Percentiles rank a stretch among this genome's conserved stretches.
phyloP scores from a whole-genome alignment of 1,140 invertebrate genomes.

The Apis laboriosa region DNA sequence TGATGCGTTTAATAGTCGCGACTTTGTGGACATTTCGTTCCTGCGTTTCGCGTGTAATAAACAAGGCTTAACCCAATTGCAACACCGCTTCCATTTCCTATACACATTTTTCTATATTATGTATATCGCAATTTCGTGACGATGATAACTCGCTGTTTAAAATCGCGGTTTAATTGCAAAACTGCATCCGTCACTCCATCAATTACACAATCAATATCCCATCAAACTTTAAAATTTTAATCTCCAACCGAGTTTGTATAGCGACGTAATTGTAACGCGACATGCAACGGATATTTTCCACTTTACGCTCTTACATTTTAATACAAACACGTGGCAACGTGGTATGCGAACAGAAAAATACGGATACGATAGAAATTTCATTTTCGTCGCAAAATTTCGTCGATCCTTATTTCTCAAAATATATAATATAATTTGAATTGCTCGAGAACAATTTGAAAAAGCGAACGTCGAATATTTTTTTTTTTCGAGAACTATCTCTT shows the following conservation, averaged over 20 bases:
- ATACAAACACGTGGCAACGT: background rate
- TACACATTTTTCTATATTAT: no score
- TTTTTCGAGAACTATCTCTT: no score
- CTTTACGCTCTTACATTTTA: background rate
- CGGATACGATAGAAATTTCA: no score
- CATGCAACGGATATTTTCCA: no score
- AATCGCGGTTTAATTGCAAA: conserved; percentile 7
- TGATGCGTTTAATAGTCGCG: background rate
- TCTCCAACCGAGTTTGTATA: background rate
- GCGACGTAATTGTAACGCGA: no score
- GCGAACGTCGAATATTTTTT: no score
- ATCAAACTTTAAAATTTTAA: background rate
- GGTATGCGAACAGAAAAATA: background rate
- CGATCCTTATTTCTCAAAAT: background rate
- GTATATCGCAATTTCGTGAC: background rate
- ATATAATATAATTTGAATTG: background rate
- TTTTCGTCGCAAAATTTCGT: background rate
- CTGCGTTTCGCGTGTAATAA: background rate
- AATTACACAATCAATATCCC: conserved; percentile 1
- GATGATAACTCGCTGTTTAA: background rate
- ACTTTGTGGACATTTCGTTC: background rate
- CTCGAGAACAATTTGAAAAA: background rate
- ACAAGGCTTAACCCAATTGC: conserved; percentile 26
- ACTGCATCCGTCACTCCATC: no score
- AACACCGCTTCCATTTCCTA: background rate